Evolutionary conservation across 2,888 invertebrate genomes (phyloP), one percentile per base, ranked within the genome.

Genomic region (Caenorhabditis macrosperma): DNA sequence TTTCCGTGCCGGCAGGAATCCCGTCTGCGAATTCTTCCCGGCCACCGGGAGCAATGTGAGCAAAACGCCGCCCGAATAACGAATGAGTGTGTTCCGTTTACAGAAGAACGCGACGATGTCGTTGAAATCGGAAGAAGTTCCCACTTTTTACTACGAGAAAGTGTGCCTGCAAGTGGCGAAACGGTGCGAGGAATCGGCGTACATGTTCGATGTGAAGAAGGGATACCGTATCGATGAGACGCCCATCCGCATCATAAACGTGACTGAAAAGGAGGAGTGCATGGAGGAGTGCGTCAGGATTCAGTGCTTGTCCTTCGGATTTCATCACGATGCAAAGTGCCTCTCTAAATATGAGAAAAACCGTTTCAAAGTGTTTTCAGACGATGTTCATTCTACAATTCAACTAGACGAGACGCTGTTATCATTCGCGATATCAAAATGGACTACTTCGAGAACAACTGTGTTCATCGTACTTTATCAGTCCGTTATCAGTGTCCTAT

Each of bases 401-500:
- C 92, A 60, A 91, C 91, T 9, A 15, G 69, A 59, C 33, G 69
- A 54, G 79, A 79, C 66, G 44, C 74, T 9, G 44, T 69, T 6
- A 75, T 68, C 6, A 75, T 75, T 5, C 17, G 38, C 22, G 79
- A 79, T 48, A 28, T 66, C 15, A 59, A 64, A 91, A n/a, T 91
- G 50, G 92, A 92, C 83, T 92, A 92, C 86, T 91, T 92, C 88
- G 93, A 93, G 85, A 93, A 93, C 87, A 92, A 92, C 85, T 93
- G 93, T 85, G 91, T 92, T n/a, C 90, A 91, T 83, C 91, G 92
- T 92, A 87, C 20, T 17, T 7, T 4, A n/a, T 17, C 4, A 12
- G 9, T 30, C 1, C n/a, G 9, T 7, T 17, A 28, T n/a, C n/a
- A n/a, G n/a, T n/a, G n/a, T n/a, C n/a, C n/a, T n/a, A 24, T 30